Conservation (phyloP, 2,797 vertebrate species). For the Ispidina picta region DNA sequence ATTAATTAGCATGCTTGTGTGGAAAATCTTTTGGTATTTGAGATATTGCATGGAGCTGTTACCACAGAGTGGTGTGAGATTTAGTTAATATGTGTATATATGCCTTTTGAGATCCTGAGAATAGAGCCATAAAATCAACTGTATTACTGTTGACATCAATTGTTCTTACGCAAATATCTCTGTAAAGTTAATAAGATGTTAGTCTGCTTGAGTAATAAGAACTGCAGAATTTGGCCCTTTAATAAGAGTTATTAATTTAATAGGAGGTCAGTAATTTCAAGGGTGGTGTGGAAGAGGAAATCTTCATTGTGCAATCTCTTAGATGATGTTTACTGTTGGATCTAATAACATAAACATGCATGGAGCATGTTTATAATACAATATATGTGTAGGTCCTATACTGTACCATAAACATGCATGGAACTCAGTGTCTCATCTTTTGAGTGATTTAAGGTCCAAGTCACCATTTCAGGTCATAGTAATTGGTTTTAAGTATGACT, state of each 20-base stretch:
- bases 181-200: slow-evolving; percentile 31
- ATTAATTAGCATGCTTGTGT: neutral
- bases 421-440: neutral
- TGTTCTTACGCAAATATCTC: neutral
- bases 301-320: slow-evolving; percentile 1
- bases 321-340: neutral
- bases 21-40: neutral
- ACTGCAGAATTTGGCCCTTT: slow-evolving; percentile 17
- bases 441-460: neutral
- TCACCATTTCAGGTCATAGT: neutral
- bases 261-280: neutral
- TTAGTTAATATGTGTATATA: neutral
- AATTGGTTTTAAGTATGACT: neutral
- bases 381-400: neutral
- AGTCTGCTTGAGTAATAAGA: slow-evolving; percentile 29
- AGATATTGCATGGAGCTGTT: neutral
- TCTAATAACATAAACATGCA: neutral
- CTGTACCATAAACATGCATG: neutral
- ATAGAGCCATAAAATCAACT: neutral
- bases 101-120: neutral
- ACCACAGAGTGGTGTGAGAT: neutral
- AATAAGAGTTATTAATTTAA: slow-evolving; percentile 19
- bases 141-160: neutral
- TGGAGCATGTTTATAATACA: neutral
- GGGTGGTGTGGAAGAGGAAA: slow-evolving; percentile 25